Evolutionary conservation across 1,140 invertebrate genomes (phyloP).

Genomic region (Panagrolaimus sp.): DNA sequence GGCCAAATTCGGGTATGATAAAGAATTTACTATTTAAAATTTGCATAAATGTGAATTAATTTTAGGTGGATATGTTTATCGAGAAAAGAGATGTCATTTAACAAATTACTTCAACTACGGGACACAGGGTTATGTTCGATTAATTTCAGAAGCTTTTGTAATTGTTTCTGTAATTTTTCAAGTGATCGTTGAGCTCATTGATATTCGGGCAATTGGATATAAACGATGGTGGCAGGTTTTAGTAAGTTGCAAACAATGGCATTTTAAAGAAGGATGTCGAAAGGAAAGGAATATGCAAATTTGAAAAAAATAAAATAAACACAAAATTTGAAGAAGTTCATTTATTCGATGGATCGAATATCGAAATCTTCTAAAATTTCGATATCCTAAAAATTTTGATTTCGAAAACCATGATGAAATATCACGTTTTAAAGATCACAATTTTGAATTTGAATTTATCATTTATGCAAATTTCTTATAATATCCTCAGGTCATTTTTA

Average conservation of each 20-base stretch:
- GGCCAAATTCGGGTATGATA: not conserved
- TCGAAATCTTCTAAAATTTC: not conserved
- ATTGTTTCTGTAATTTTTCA: constrained; percentile 32
- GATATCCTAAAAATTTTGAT: constrained; percentile 2
- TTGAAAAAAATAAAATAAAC: too few relatives aligned
- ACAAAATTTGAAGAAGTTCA: too few relatives aligned
- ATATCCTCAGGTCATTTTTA: too few relatives aligned
- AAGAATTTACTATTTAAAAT: too few relatives aligned
- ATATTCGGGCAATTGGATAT: constrained; percentile 50
- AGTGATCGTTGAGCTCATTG: constrained; percentile 40
- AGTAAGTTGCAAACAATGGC: constrained; percentile 29
- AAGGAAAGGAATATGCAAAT: too few relatives aligned
- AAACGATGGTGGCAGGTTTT: constrained; percentile 56
- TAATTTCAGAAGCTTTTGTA: constrained; percentile 29
- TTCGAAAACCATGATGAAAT: too few relatives aligned
- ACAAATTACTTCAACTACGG: constrained; percentile 20
- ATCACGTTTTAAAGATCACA: too few relatives aligned
- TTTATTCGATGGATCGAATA: too few relatives aligned
- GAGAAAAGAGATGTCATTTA: constrained; percentile 25
- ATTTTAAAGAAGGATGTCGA: not conserved
- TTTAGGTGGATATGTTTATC: not conserved
- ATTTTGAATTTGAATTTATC: too few relatives aligned
- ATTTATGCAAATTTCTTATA: too few relatives aligned
- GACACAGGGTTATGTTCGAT: constrained; percentile 21
- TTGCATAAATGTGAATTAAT: too few relatives aligned